Base-by-base conservation (phyloP, 2,888 invertebrate genomes). In the Lasioglossum lativentre region DNA sequence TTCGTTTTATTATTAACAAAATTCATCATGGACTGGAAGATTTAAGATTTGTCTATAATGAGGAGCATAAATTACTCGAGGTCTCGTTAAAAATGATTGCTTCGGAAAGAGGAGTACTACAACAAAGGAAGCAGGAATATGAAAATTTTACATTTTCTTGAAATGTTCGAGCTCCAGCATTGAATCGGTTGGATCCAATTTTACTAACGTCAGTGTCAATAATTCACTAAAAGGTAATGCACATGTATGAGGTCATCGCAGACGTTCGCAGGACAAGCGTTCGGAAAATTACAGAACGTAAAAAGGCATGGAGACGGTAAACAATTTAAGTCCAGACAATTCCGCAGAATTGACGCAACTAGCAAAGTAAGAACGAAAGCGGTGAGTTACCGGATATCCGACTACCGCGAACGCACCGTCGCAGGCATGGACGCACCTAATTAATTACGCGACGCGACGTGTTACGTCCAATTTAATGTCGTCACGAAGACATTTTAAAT, bases 311-410 rank as follows among this genome's bases (percentile, higher is more conserved):
- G n/a, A 42, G 23, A 72, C 59, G 12, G 70, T 72, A 86, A 86
- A 78, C 78, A 85, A 84, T 84, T n/a, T 85, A 75, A 42, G 38
- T 56, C 34, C 12, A 5, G 23, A 10, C 5, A 66, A 16, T 83
- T 80, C 75, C 56, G 59, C 4, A 73, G 86, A 86, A 85, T 0
- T 82, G 86, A 86, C 85, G 86, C 73, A 85, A 66, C 68, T 68
- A 30, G 42, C 45, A 45, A 72, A 71, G 75, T 52, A 71, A 72
- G 75, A 73, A 78, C 34, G 80, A 86, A 86, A 80, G 78, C 34
- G 59, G 42, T 38, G 80, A 68, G 75, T 45, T 75, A 42, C 5
- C 81, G 86, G 86, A 86, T 78, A 79, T 85, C 81, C 86, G 81
- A 75, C 47, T 45, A 52, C 34, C n/a, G n/a, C 8, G 27, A 75